These are phyloP conservation scores for Lepidocyrtinus sp. DNA, from an alignment of 2,888 invertebrate genomes.

Conservation along the genomic window DNA sequence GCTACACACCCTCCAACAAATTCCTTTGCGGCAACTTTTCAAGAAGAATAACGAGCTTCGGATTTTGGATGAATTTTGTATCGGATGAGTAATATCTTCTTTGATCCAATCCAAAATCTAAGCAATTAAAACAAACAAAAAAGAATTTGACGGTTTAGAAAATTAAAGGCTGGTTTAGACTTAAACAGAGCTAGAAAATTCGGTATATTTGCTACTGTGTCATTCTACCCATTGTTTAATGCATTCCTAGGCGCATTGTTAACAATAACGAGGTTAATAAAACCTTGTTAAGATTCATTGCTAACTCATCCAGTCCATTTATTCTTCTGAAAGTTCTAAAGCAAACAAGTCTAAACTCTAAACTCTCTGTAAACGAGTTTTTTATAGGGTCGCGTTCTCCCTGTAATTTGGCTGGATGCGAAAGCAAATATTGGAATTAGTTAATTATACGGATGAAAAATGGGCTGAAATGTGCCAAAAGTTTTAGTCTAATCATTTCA, in stretches of 20 bases:
- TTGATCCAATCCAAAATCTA: too few species aligned
- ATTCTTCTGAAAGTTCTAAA: too few species aligned
- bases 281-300: background rate
- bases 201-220: slow-evolving; percentile 18
- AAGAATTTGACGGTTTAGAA: too few species aligned
- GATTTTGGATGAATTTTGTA: too few species aligned
- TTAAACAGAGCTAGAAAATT: background rate
- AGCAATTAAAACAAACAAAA: too few species aligned
- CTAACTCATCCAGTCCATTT: background rate
- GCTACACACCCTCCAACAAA: slow-evolving; percentile 47
- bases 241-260: background rate
- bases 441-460: slow-evolving; percentile 45
- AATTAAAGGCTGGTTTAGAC: too few species aligned
- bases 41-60: too few species aligned
- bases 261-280: slow-evolving; percentile 14
- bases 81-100: too few species aligned
- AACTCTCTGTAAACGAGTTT: too few species aligned
- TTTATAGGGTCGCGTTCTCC: too few species aligned
- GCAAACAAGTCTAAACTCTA: too few species aligned
- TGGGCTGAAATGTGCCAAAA: slow-evolving; percentile 33
- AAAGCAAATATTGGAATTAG: slow-evolving; percentile 57
- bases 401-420: slow-evolving; percentile 50
- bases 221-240: slow-evolving; percentile 3
- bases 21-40: slow-evolving; percentile 48
- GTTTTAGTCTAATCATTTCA: slow-evolving; percentile 7